A percentile compares a stretch with the other conserved stretches of the same genome.
These are phyloP conservation scores for Dicrurus megarhynchus DNA, from an alignment of 2,113 vertebrate species.

Conservation along the genomic window DNA sequence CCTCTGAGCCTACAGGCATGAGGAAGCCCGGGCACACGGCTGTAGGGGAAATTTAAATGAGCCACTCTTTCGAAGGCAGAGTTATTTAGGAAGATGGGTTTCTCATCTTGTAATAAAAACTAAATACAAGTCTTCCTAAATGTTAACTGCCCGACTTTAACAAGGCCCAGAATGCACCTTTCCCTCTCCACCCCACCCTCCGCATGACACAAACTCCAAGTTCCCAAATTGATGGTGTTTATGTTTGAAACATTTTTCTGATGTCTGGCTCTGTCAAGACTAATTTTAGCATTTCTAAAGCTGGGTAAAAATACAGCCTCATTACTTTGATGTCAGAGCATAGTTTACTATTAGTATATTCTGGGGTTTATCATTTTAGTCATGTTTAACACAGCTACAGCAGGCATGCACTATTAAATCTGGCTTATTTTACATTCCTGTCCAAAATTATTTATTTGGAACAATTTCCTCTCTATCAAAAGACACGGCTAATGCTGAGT, in stretches of 20 bases:
- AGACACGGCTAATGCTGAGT: slow-evolving; percentile 90
- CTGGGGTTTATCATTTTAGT: slow-evolving; percentile 87
- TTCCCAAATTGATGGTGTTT: slow-evolving; percentile 72
- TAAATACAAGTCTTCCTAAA: slow-evolving; percentile 36
- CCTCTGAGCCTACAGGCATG: accelerated
- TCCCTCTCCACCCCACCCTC: not conserved
- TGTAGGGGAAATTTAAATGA: not conserved
- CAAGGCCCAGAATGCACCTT: slow-evolving; percentile 25
- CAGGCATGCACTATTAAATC: slow-evolving; percentile 82
- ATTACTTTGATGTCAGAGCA: slow-evolving; percentile 81
- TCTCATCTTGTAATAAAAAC: slow-evolving; percentile 39
- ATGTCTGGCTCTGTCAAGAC: slow-evolving; percentile 79
- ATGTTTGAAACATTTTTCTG: slow-evolving; percentile 74
- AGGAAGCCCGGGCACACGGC: not conserved
- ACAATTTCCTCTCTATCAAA: slow-evolving; percentile 93
- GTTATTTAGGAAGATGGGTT: slow-evolving; percentile 19
- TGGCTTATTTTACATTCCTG: slow-evolving; percentile 89
- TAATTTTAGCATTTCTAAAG: slow-evolving; percentile 81
- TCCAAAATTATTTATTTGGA: slow-evolving; percentile 93
- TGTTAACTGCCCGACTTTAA: slow-evolving; percentile 25
- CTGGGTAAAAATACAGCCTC: slow-evolving; percentile 83
- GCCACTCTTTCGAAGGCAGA: not conserved
- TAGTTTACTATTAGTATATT: slow-evolving; percentile 84
- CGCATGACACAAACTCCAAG: slow-evolving; percentile 29
- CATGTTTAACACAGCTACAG: slow-evolving; percentile 87